Evolutionary conservation across 2,113 vertebrate genomes (phyloP), one percentile per base, ranked within the genome.

Genomic region (Sigmodon hispidus): DNA sequence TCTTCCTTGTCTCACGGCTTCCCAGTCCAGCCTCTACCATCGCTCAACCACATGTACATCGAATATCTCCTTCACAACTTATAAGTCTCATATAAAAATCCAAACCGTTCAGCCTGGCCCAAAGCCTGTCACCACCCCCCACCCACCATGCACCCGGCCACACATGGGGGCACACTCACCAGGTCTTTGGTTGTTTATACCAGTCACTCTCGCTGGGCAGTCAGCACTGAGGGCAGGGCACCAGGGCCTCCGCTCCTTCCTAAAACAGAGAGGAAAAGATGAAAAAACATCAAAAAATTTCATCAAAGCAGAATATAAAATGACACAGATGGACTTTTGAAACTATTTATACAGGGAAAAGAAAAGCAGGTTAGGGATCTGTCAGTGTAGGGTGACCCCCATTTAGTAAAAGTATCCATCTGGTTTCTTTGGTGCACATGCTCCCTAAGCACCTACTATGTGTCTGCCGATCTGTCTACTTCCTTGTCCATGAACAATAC

Each of bases 231-330:
- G 52, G 87, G 91, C 80, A 96, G 55, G 94, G 96, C 57, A 65
- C 91, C 0, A 4, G 91, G 91, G 96, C 95, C 96, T 93, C 94
- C 12, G 19, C 93, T 96, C 96, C 93, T 97, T 97, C 90, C 97
- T 97, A 50, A 50, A 80, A 92, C 73, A 93, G 88, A 65, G 69
- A 93, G 36, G 7, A 93, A 57, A 87, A 72, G 34, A 61, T 48
- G n/a, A 95, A 43, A 92, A 59, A 92, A 77, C 11, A 57, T 72
- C 59, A 81, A 89, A 92, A 92, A 93, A 85, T 40, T 73, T 81
- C 48, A 88, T 81, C 61, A 50, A 15, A 43, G 73, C 12, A 57
- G 48, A 80, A 1, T 48, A 36, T 1, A 22, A 3, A 83, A 2
- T 22, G 29, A 86, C 72, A 77, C 3, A 80, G 34, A 94, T 52